Conservation (phyloP, 1,140 invertebrate species). For the Atta colombica region DNA sequence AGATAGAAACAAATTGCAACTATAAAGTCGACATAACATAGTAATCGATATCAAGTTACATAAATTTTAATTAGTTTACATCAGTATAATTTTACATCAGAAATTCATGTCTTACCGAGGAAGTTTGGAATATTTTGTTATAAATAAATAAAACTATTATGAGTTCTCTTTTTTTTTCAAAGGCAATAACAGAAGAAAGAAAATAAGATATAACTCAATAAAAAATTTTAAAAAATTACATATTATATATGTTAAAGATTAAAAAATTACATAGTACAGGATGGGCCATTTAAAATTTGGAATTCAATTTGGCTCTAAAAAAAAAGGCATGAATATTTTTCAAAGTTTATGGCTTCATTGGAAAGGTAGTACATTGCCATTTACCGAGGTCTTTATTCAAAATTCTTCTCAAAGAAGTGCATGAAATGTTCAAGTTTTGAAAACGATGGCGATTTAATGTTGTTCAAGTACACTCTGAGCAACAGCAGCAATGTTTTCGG, state of each 20-base stretch:
- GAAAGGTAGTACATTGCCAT: too few species aligned
- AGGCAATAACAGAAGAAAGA: background rate
- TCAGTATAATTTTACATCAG: background rate
- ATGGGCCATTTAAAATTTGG: too few species aligned
- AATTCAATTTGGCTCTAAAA: too few species aligned
- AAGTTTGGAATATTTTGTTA: background rate
- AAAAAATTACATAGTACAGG: too few species aligned
- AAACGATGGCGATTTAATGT: too few species aligned
- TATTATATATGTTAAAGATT: background rate
- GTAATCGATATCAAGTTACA: conserved; percentile 21
- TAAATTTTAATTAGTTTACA: conserved; percentile 19
- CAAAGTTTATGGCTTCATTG: too few species aligned
- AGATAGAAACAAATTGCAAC: conserved; percentile 27
- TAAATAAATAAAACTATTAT: background rate
- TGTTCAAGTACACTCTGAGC: too few species aligned
- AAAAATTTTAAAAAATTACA: background rate
- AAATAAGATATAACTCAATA: background rate
- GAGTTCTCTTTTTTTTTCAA: background rate
- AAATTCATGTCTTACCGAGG: background rate
- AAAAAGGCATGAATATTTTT: too few species aligned
- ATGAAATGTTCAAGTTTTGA: too few species aligned
- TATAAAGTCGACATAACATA: background rate
- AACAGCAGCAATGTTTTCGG: too few species aligned
- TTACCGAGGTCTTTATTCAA: too few species aligned
- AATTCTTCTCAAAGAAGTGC: too few species aligned